Base-by-base conservation (phyloP, 2,113 vertebrate species). In the Saguinus midas region DNA sequence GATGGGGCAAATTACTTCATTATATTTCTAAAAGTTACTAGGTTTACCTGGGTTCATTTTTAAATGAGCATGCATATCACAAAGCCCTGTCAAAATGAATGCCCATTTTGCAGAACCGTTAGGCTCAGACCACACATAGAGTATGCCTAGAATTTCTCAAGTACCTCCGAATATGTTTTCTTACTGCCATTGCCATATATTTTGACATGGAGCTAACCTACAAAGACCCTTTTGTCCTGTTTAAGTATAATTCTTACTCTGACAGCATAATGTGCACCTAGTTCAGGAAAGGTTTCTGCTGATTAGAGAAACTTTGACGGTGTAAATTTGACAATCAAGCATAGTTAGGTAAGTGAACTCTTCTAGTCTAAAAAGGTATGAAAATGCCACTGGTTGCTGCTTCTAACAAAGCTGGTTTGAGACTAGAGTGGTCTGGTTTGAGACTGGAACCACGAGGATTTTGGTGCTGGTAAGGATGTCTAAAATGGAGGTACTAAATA, bases 391-490 rank as follows among this genome's bases (percentile, higher is more conserved):
- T 91, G 78, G 32, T 73, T 95, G 57, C 81, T 96, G 27, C 58
- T 91, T 91, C 83, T 94, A 50, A 57, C 72, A 88, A 83, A 81
- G 52, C 66, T 85, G 85, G 11, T 94, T 87, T 92, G 90, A 95
- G 83, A 89, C 92, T 75, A 84, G 48, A 91, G 75, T 20, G n/a
- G 48, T 80, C 66, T 68, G 66, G 16, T 94, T 88, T 93, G 91
- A 92, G 85, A 90, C 93, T 78, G 86, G 66, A 94, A 78, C 72
- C 72, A 85, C n/a, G 32, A 93, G 57, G 82, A 82, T 78, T 91
- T 88, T 82, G 45, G 52, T 73, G n/a, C 66, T 78, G 11, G 1
- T 89, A 25, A 79, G 61, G 50, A 52, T 64, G 10, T 97, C 43
- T 93, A 79, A 86, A 82, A 32, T 61, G 52, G 48, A 96, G 32